Conservation (phyloP, 2,797 vertebrate species). For the Thripadectes ignobilis region DNA sequence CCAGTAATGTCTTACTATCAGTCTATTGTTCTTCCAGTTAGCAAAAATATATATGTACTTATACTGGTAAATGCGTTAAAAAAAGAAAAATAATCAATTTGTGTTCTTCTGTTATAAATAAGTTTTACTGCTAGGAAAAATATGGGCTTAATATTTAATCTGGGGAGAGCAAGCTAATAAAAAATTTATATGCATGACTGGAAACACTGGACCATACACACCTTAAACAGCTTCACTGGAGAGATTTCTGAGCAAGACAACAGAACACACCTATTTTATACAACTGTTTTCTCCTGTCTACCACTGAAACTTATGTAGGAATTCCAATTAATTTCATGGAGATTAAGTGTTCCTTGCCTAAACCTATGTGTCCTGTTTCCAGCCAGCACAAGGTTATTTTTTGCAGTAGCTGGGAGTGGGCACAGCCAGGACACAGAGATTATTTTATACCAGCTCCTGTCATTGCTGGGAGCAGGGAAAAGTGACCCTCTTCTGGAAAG, state of each 20-base stretch:
- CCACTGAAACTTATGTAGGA: background rate
- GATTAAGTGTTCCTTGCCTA: background rate
- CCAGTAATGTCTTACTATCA: too few species aligned
- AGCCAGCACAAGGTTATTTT: background rate
- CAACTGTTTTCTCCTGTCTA: background rate
- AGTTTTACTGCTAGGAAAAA: background rate
- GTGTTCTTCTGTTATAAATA: background rate
- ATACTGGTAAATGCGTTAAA: background rate
- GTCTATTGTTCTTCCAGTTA: background rate
- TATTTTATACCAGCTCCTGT: background rate
- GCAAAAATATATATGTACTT: background rate
- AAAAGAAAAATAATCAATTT: background rate
- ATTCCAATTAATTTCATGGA: slow-evolving; percentile 3
- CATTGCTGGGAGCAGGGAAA: background rate
- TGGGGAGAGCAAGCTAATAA: background rate
- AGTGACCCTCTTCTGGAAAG: background rate
- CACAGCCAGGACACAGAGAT: background rate
- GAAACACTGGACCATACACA: background rate
- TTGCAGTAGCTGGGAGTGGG: background rate
- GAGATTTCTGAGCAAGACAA: background rate
- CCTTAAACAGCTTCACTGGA: background rate
- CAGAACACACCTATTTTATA: background rate
- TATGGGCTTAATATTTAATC: background rate
- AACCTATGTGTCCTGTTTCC: background rate
- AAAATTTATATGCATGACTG: background rate